Conservation (phyloP, 1,140 invertebrate species). For the Oncopeltus fasciatus region DNA sequence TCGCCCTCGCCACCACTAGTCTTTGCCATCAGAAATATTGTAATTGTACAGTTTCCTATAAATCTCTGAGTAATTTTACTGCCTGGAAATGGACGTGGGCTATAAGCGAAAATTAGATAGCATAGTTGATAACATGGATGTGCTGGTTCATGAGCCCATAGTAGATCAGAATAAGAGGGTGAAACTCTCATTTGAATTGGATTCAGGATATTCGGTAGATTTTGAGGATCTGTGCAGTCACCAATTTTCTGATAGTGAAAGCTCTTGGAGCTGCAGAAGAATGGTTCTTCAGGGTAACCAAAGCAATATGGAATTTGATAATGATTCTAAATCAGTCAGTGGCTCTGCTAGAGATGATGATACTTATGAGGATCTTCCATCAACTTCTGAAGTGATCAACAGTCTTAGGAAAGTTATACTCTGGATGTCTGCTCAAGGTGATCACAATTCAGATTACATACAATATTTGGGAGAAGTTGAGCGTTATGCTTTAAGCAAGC, state of each 20-base stretch:
- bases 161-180: slow-evolving; percentile 3
- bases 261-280: background rate
- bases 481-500: slow-evolving; percentile 14
- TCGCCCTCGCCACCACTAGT: too few relatives aligned
- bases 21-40: too few relatives aligned
- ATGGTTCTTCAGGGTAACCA: background rate
- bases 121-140: slow-evolving; percentile 17
- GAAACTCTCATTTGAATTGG: background rate
- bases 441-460: slow-evolving; percentile 14
- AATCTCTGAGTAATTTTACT: too few relatives aligned
- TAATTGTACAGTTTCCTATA: too few relatives aligned
- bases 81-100: slow-evolving; percentile 13
- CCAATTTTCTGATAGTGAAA: background rate
- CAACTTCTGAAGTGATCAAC: slow-evolving; percentile 16
- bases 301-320: background rate
- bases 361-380: slow-evolving; percentile 11
- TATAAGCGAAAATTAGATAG: slow-evolving; percentile 17
- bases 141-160: slow-evolving; percentile 2
- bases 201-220: background rate
- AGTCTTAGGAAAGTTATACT: slow-evolving; percentile 18
- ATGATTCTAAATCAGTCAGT: background rate
- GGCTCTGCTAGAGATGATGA: slow-evolving; percentile 3
- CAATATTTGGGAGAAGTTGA: slow-evolving; percentile 16
- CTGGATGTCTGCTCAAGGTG: slow-evolving; percentile 18
- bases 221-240: background rate